A percentile compares a stretch with the other conserved stretches of the same genome.
phyloP scores from a whole-genome alignment of 2,888 invertebrate species.

The Dyspetes luteomarginatus region DNA sequence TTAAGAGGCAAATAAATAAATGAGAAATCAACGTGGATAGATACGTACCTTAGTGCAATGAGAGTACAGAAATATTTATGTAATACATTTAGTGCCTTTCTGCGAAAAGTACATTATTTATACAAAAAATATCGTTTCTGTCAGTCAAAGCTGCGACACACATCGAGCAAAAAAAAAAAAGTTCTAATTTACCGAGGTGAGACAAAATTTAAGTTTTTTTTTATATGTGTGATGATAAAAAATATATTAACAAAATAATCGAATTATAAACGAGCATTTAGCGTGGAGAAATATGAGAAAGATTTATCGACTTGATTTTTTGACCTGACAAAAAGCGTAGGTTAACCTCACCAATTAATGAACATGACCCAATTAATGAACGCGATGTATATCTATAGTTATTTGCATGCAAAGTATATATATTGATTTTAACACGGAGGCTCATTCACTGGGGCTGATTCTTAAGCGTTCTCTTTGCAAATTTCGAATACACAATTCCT shows the following conservation, averaged over 20 bases:
- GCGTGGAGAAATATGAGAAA: background rate
- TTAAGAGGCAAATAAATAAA: background rate
- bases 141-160: background rate
- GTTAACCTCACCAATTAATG: no score
- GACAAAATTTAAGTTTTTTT: background rate
- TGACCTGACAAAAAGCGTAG: background rate
- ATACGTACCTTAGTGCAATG: constrained; percentile 57
- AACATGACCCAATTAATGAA: no score
- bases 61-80: constrained; percentile 31
- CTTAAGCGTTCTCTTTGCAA: no score
- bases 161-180: no score
- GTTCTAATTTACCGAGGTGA: background rate
- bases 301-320: background rate
- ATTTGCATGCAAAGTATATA: no score
- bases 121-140: background rate
- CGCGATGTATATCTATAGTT: no score
- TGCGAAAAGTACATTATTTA: constrained; percentile 28
- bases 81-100: constrained; percentile 28
- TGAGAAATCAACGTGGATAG: constrained; percentile 47
- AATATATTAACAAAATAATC: background rate
- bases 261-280: background rate
- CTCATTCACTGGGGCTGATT: no score
- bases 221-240: background rate
- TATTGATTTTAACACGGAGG: no score
- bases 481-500: no score